A percentile compares a stretch with the other conserved stretches of the same genome.
These are phyloP conservation scores for Dissostichus mawsoni DNA, from an alignment of 2,113 vertebrate species.

Conservation along the genomic window DNA sequence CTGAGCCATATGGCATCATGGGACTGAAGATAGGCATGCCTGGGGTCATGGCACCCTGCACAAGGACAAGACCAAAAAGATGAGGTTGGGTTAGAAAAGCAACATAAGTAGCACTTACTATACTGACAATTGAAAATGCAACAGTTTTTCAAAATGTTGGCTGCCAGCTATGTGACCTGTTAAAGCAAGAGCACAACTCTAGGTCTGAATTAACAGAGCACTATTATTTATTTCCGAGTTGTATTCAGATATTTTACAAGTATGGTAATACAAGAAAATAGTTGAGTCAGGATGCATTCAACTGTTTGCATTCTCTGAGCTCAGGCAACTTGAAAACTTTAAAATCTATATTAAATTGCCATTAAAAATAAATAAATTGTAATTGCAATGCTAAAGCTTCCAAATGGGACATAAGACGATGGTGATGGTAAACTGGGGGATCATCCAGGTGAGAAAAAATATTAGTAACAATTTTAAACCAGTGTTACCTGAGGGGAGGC, in stretches of 20 bases:
- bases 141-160: not conserved
- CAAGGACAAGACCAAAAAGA: not conserved
- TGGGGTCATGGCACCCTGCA: conserved; percentile 95
- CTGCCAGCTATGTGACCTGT: not conserved
- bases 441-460: not conserved
- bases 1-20: conserved; percentile 97
- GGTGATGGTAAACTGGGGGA: too few species aligned
- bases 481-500: conserved; percentile 93
- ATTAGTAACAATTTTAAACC: not conserved
- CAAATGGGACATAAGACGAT: not conserved
- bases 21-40: conserved; percentile 95
- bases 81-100: not conserved
- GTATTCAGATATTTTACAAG: too few species aligned
- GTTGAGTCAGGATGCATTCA: too few species aligned
- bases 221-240: too few species aligned
- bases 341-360: not conserved
- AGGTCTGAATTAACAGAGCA: not conserved
- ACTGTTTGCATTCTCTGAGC: too few species aligned
- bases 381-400: not conserved
- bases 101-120: not conserved
- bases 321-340: too few species aligned
- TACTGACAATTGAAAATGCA: not conserved
- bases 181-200: not conserved
- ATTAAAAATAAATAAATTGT: not conserved
- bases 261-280: too few species aligned